Evolutionary conservation across 2,888 invertebrate genomes (phyloP).

Genomic region (Oligia fasciuncula): DNA sequence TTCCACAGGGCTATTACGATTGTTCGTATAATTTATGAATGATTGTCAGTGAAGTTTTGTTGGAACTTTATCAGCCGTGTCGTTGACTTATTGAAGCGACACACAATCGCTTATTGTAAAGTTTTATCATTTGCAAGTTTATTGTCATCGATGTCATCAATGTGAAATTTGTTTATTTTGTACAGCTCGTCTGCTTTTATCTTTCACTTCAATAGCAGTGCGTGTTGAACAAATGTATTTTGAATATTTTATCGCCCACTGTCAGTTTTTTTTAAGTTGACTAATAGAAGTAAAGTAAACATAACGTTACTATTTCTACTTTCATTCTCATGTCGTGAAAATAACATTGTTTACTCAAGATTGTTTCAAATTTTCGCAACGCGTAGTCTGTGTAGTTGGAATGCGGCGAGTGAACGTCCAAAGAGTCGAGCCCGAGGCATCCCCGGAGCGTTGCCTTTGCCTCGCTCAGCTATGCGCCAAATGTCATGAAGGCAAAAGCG

Average conservation of each 20-base stretch:
- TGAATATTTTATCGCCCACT: slow-evolving; percentile 24
- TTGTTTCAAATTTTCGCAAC: slow-evolving; percentile 79
- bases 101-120: slow-evolving; percentile 55
- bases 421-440: slow-evolving; percentile 76
- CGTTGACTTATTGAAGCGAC: slow-evolving; percentile 57
- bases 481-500: slow-evolving; percentile 84
- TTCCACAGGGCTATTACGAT: slow-evolving; percentile 45
- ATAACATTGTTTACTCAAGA: slow-evolving; percentile 60
- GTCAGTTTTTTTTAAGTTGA: slow-evolving; percentile 20
- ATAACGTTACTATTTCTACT: slow-evolving; percentile 35
- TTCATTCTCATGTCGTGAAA: slow-evolving; percentile 44
- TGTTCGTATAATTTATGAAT: slow-evolving; percentile 48
- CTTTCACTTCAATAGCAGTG: slow-evolving; percentile 10
- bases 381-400: slow-evolving; percentile 72
- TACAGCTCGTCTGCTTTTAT: slow-evolving; percentile 21
- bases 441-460: slow-evolving; percentile 74
- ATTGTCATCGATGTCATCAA: slow-evolving; percentile 30
- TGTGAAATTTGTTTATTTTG: slow-evolving; percentile 20
- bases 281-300: slow-evolving; percentile 24
- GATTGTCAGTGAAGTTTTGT: slow-evolving; percentile 44
- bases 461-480: slow-evolving; percentile 76
- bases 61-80: slow-evolving; percentile 61
- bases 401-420: slow-evolving; percentile 86
- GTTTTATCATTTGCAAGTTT: slow-evolving; percentile 51
- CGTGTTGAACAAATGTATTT: slow-evolving; percentile 6